phyloP scores from a whole-genome alignment of 37 sponge, comb jelly and placozoan genomes.

The Spongilla lacustris region DNA sequence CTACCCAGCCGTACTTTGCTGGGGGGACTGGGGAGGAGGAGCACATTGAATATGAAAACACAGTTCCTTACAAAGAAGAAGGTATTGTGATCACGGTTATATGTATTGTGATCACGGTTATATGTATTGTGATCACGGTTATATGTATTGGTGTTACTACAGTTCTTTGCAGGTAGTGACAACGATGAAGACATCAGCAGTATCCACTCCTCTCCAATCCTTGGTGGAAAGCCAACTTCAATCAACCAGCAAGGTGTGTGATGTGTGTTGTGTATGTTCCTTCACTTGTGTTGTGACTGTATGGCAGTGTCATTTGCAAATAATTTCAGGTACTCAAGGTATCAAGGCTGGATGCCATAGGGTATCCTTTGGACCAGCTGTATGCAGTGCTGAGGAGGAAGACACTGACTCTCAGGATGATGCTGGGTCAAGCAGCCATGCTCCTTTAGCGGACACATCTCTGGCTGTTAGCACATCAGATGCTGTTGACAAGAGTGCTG shows the following conservation, averaged over 20 bases:
- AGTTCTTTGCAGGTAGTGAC: neutral
- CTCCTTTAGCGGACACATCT: neutral
- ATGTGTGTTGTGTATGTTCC: neutral
- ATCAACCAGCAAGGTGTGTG: neutral
- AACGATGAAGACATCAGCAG: neutral
- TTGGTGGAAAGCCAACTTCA: neutral
- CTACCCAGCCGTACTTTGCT: neutral
- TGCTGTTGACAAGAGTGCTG: neutral
- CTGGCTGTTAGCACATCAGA: neutral
- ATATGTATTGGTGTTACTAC: neutral
- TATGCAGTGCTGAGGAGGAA: neutral
- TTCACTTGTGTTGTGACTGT: neutral
- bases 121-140: neutral
- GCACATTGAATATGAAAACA: neutral
- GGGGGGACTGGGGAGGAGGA: slow-evolving; percentile 10
- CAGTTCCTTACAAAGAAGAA: neutral
- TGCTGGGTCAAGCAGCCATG: neutral
- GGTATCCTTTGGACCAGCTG: neutral
- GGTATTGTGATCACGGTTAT: neutral
- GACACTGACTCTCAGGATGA: neutral
- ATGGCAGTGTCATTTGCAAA: neutral
- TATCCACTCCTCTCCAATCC: slow-evolving; percentile 4
- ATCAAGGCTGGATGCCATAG: neutral
- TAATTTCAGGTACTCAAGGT: neutral
- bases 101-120: neutral